Conservation (phyloP, 2,797 vertebrate genomes). For the Gymnocypris eckloni region DNA sequence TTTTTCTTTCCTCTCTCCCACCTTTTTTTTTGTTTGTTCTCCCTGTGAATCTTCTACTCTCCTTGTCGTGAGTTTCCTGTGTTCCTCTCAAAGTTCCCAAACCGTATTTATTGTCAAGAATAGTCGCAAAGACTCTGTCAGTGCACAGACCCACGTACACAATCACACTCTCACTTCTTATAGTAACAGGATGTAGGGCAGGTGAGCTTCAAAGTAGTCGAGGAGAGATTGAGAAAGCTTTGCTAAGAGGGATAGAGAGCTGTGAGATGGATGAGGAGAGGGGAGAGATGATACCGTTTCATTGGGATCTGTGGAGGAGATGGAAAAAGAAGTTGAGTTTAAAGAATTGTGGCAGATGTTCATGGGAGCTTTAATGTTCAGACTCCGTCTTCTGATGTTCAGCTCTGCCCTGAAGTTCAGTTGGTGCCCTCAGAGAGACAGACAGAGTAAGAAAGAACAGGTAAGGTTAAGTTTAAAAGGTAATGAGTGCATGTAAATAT, state of each 20-base stretch:
- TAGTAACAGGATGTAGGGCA: constrained; percentile 36
- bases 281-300: constrained; percentile 69
- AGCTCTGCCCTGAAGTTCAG: constrained; percentile 61
- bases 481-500: background rate
- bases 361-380: constrained; percentile 70
- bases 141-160: background rate
- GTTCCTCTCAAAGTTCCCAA: constrained; percentile 24
- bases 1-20: constrained; percentile 57
- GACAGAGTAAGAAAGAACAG: background rate
- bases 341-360: constrained; percentile 66
- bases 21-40: constrained; percentile 2
- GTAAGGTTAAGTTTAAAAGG: background rate
- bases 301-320: constrained; percentile 66
- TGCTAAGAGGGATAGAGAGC: constrained; percentile 62
- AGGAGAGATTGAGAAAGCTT: constrained; percentile 50
- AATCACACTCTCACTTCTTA: constrained; percentile 1
- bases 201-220: constrained; percentile 38
- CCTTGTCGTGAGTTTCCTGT: background rate
- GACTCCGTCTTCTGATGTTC: constrained; percentile 67
- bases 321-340: constrained; percentile 59
- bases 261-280: constrained; percentile 57
- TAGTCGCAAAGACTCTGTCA: background rate
- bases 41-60: constrained; percentile 55
- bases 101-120: background rate
- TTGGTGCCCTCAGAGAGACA: background rate